A percentile compares a stretch with the other conserved stretches of the same genome.
Conservation (phyloP, 2,888 invertebrate genomes). For the Teleiodes luculella region DNA sequence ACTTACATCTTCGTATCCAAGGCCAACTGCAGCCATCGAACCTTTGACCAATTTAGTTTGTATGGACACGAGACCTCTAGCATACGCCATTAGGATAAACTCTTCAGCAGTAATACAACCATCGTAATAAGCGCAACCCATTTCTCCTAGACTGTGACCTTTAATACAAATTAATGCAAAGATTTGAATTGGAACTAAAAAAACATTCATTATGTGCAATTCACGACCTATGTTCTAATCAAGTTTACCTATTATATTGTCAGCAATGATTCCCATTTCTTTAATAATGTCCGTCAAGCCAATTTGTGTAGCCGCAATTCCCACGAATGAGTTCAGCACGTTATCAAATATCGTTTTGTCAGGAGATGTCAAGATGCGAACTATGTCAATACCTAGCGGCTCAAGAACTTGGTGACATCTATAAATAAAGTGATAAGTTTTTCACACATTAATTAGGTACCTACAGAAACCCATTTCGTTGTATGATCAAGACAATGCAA, state of each 20-base stretch:
- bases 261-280: conserved; percentile 81
- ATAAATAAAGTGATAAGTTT: neutral
- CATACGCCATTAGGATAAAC: conserved; percentile 88
- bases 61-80: conserved; percentile 83
- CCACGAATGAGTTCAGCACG: conserved; percentile 84
- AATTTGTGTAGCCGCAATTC: conserved; percentile 85
- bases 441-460: no score
- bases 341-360: conserved; percentile 76
- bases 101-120: conserved; percentile 89
- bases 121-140: conserved; percentile 79
- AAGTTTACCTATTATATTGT: conserved; percentile 86
- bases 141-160: conserved; percentile 85
- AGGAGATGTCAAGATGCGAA: conserved; percentile 80
- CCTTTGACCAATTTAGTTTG: conserved; percentile 82
- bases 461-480: no score
- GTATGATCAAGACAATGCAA: no score
- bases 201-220: no score
- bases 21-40: conserved; percentile 91
- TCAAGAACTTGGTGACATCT: conserved; percentile 74
- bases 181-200: no score
- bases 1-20: conserved; percentile 65
- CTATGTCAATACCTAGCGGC: conserved; percentile 81
- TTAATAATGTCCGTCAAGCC: conserved; percentile 64
- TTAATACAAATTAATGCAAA: no score
- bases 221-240: no score